Evolutionary conservation across 2,113 vertebrate species (phyloP).

Genomic region (Rhagologus leucostigma): DNA sequence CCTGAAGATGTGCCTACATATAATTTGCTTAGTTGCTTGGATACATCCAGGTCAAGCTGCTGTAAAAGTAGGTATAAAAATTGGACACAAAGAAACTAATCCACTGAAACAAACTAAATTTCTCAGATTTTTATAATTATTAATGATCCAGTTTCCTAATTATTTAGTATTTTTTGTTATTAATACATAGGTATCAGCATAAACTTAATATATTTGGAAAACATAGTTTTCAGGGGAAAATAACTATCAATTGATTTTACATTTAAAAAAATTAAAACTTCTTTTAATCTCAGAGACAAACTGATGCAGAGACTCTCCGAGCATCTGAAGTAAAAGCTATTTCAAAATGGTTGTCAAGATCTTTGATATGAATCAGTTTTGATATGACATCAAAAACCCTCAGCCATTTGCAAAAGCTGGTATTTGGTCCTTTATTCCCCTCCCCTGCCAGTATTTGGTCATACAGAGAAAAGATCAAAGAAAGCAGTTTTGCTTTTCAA

Average conservation of each 20-base stretch:
- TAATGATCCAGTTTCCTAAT: background rate
- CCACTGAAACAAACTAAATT: background rate
- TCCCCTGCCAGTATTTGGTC: background rate
- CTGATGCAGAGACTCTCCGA: background rate
- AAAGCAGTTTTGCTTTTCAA: background rate
- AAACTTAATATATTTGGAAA: background rate
- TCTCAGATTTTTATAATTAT: background rate
- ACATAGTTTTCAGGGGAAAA: background rate
- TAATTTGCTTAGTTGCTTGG: background rate
- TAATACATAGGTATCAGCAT: background rate
- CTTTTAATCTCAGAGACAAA: background rate
- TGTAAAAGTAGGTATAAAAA: background rate
- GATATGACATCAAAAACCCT: background rate
- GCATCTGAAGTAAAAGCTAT: background rate
- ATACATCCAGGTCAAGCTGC: background rate
- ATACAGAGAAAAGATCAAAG: background rate
- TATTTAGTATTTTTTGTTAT: background rate
- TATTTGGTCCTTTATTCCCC: background rate
- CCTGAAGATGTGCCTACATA: background rate
- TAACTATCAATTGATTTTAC: background rate
- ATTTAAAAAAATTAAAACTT: background rate
- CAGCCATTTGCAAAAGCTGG: background rate
- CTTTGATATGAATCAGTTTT: background rate
- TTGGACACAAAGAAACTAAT: background rate
- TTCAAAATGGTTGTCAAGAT: background rate